Conservation (phyloP, 2,888 invertebrate genomes). For the Acleris cristana region DNA sequence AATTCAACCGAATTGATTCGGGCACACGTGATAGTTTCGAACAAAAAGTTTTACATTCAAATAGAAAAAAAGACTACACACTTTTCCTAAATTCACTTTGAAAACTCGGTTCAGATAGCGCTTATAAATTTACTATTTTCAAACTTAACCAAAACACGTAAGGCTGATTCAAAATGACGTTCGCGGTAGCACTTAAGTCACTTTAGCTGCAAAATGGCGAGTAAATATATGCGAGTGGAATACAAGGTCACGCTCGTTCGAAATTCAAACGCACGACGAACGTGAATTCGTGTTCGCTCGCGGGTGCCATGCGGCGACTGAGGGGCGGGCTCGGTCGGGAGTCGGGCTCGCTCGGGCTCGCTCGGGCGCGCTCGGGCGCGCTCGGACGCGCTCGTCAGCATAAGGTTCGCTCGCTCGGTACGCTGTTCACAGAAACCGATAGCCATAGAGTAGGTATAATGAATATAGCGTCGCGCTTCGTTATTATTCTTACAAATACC, state of each 20-base stretch:
- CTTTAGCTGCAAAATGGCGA: not conserved
- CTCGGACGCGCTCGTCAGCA: constrained; percentile 8
- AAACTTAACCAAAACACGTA: no score
- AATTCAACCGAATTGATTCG: constrained; percentile 2
- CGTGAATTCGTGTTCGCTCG: constrained; percentile 55
- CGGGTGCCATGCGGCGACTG: constrained; percentile 36
- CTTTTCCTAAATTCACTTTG: not conserved
- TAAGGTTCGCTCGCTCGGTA: constrained; percentile 37
- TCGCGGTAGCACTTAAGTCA: not conserved
- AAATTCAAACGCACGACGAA: constrained; percentile 40
- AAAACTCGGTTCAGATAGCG: no score
- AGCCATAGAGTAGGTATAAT: not conserved
- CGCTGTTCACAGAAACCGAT: constrained; percentile 3
- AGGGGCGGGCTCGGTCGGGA: constrained; percentile 45
- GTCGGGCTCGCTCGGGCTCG: constrained; percentile 45
- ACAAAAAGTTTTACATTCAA: not conserved
- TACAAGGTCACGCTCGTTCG: constrained; percentile 8
- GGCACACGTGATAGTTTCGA: not conserved
- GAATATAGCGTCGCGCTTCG: not conserved
- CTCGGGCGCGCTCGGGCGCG: constrained; percentile 43
- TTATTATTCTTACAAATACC: no score
- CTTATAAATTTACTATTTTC: no score
- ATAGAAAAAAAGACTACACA: not conserved
- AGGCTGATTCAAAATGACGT: not conserved
- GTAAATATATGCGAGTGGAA: not conserved